These are phyloP conservation scores for Tenthredo scrophulariae DNA, from an alignment of 2,888 invertebrate genomes.

Conservation along the genomic window DNA sequence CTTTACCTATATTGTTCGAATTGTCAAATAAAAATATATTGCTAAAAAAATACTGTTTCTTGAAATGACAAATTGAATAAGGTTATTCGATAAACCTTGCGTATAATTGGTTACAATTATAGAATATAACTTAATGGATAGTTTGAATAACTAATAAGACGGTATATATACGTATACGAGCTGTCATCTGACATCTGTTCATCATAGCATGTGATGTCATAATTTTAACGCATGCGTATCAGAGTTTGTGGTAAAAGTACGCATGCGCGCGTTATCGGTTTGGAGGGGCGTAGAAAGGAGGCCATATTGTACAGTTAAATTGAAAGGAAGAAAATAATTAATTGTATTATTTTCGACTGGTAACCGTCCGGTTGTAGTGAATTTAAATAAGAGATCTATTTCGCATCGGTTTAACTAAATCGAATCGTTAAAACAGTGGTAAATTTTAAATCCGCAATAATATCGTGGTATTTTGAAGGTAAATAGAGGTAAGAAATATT, in stretches of 20 bases:
- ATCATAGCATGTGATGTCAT: slow-evolving; percentile 17
- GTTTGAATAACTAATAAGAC: neutral
- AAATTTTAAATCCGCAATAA: neutral
- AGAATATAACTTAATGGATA: neutral
- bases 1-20: neutral
- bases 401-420: neutral
- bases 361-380: slow-evolving; percentile 43
- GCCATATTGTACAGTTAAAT: slow-evolving; percentile 79
- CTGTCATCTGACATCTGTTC: slow-evolving; percentile 36
- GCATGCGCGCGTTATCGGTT: slow-evolving; percentile 62
- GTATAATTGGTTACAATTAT: neutral
- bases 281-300: slow-evolving; percentile 78
- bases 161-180: neutral
- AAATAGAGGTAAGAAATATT: slow-evolving; percentile 34
- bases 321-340: slow-evolving; percentile 73
- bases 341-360: slow-evolving; percentile 62
- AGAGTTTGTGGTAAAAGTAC: slow-evolving; percentile 51
- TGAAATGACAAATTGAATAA: neutral
- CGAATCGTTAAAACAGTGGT: neutral
- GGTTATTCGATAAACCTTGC: neutral
- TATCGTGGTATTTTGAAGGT: neutral
- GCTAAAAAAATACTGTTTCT: neutral
- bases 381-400: neutral
- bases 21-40: neutral
- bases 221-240: slow-evolving; percentile 27